Evolutionary conservation across 2,113 vertebrate species (phyloP).

Genomic region (Carollia perspicillata): DNA sequence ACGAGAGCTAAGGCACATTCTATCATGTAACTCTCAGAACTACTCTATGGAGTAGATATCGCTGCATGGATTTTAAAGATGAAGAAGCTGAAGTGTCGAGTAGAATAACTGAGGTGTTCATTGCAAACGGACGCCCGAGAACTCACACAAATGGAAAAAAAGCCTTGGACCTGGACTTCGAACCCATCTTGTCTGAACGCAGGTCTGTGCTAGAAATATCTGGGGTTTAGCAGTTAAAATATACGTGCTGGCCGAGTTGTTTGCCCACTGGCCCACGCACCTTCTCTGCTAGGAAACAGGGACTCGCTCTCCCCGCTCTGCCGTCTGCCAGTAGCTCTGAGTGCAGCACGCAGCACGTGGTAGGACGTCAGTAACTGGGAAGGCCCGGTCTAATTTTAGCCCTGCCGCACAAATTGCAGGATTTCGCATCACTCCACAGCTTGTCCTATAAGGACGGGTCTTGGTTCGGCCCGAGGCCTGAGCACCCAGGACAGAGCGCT

Average conservation of each 20-base stretch:
- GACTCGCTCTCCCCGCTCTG: neutral
- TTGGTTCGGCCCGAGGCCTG: neutral
- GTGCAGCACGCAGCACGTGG: neutral
- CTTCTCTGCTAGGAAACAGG: neutral
- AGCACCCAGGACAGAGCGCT: neutral
- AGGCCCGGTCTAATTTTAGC: neutral
- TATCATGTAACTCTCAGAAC: neutral
- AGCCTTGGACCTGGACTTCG: neutral
- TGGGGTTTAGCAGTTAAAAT: neutral
- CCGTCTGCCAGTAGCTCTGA: neutral
- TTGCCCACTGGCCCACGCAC: neutral
- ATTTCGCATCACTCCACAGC: neutral
- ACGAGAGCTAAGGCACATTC: neutral
- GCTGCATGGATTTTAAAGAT: neutral
- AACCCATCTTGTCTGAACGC: neutral
- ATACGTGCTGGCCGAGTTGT: fast-evolving
- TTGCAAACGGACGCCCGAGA: neutral
- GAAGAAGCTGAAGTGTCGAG: neutral
- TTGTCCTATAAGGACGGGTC: neutral
- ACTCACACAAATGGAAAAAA: neutral
- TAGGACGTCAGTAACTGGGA: neutral
- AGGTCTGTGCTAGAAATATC: neutral
- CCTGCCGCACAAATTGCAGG: neutral
- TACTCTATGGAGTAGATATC: neutral
- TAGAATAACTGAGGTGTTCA: neutral